A percentile compares a stretch with the other conserved stretches of the same genome.
phyloP scores from a whole-genome alignment of 2,888 invertebrate species.

The Drosophila melanosoma region DNA sequence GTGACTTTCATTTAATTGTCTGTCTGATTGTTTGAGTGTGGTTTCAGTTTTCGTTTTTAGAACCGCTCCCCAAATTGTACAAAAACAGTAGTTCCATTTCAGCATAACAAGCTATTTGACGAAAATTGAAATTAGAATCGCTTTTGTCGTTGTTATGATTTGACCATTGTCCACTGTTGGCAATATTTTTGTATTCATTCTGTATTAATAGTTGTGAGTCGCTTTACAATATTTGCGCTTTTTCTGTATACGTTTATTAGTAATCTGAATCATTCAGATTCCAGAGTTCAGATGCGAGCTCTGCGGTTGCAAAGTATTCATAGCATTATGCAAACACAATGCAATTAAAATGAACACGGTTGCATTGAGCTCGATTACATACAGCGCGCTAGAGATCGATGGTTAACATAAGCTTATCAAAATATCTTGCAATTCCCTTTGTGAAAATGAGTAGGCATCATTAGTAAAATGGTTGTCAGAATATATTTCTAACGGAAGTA shows the following conservation, averaged over 20 bases:
- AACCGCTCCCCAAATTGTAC: constrained; percentile 62
- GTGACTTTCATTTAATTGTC: constrained; percentile 78
- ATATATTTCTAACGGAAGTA: not conserved
- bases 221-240: not conserved
- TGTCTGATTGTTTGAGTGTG: constrained; percentile 3
- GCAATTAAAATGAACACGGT: not conserved
- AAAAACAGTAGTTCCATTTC: constrained; percentile 72
- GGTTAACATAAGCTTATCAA: not conserved
- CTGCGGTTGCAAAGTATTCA: not conserved
- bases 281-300: not conserved
- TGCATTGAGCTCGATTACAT: not conserved
- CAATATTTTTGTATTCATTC: not conserved
- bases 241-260: not conserved
- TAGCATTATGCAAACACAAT: not conserved
- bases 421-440: not conserved
- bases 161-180: constrained; percentile 7
- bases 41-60: constrained; percentile 33
- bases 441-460: not conserved
- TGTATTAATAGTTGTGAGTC: not conserved
- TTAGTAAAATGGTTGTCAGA: not conserved
- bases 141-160: constrained; percentile 28
- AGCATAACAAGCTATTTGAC: constrained; percentile 65
- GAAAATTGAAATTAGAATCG: constrained; percentile 70
- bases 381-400: not conserved
- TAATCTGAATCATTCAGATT: not conserved